Conservation (phyloP, 2,113 vertebrate genomes). For the Mus musculus region DNA sequence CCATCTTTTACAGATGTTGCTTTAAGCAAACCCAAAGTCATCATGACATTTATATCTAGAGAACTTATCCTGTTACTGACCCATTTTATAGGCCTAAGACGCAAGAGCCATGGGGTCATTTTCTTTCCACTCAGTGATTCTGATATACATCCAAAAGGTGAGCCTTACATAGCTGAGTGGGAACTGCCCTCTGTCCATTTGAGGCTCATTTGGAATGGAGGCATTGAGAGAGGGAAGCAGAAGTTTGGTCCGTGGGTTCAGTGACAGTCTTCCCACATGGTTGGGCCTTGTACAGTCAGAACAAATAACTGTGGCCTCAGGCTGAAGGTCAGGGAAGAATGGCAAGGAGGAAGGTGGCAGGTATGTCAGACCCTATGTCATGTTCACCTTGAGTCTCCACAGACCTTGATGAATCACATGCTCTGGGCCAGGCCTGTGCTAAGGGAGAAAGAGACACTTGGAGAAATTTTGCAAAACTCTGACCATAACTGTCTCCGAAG, state of each 20-base stretch:
- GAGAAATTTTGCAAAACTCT: not conserved
- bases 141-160: not conserved
- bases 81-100: not conserved
- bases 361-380: fast-evolving
- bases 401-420: not conserved
- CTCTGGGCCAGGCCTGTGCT: not conserved
- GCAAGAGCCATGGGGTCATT: not conserved
- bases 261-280: not conserved
- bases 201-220: not conserved
- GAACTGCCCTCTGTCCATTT: not conserved
- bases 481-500: not conserved
- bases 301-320: not conserved
- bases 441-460: not conserved
- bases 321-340: not conserved
- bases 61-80: not conserved
- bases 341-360: not conserved
- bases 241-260: not conserved
- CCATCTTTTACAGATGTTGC: not conserved
- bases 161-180: not conserved
- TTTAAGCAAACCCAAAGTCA: not conserved
- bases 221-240: not conserved
- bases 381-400: not conserved
- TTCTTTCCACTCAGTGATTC: not conserved
- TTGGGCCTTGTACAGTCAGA: not conserved
- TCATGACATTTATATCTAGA: not conserved